Conservation (phyloP, 2,797 vertebrate species). For the Chloroceryle amazona region DNA sequence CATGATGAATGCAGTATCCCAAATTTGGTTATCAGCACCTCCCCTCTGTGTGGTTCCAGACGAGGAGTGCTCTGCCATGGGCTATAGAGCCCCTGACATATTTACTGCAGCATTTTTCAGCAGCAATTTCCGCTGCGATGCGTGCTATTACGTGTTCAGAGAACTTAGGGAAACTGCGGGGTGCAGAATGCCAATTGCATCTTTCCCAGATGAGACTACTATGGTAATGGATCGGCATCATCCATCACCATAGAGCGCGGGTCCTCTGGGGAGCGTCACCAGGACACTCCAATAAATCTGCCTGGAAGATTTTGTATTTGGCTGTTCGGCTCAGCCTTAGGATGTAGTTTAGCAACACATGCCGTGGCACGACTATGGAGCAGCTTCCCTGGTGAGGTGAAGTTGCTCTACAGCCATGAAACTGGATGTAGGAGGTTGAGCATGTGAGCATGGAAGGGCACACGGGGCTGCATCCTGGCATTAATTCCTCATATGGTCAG, state of each 20-base stretch:
- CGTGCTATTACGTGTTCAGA: constrained; percentile 25
- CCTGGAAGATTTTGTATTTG: neutral
- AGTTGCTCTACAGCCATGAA: neutral
- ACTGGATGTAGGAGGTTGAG: neutral
- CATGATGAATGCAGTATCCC: neutral
- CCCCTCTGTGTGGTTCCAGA: neutral
- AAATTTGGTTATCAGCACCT: constrained; percentile 35
- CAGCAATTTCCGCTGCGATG: neutral
- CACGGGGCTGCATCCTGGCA: neutral
- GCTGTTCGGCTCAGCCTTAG: neutral
- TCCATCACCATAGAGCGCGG: constrained; percentile 48
- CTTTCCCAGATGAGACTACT: constrained; percentile 52
- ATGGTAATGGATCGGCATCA: constrained; percentile 31
- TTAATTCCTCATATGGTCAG: neutral
- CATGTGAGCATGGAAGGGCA: neutral
- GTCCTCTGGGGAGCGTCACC: constrained; percentile 25
- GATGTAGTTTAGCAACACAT: neutral
- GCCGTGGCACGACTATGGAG: neutral
- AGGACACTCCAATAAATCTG: constrained; percentile 54
- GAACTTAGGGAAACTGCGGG: constrained; percentile 42
- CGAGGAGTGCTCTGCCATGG: neutral
- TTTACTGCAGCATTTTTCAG: constrained; percentile 68
- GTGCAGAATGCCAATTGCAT: constrained; percentile 62
- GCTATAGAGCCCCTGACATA: constrained; percentile 46
- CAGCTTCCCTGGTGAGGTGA: neutral